Percentiles rank a stretch among this genome's conserved stretches.
phyloP scores from a whole-genome alignment of 1,140 invertebrate species.

The Tribolium madens region DNA sequence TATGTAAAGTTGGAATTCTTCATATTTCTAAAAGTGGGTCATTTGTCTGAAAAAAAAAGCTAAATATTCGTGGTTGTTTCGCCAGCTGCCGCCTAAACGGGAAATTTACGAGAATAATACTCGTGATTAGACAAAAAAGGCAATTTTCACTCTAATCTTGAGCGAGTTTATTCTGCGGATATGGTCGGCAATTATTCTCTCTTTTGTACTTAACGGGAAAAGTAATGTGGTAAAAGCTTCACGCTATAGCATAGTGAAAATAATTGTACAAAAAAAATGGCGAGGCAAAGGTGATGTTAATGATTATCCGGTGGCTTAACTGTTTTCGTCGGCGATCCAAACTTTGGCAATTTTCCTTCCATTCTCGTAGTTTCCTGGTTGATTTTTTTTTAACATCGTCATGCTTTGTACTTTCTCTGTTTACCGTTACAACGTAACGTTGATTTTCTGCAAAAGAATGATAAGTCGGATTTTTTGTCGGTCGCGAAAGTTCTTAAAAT shows the following conservation, averaged over 20 bases:
- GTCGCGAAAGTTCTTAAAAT: conserved; percentile 30
- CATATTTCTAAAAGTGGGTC: no score
- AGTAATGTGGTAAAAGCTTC: conserved; percentile 1
- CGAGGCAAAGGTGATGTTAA: neutral
- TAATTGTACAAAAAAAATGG: neutral
- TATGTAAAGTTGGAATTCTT: no score
- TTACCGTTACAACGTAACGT: neutral
- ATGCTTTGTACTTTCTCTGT: conserved; percentile 10
- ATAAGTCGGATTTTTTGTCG: neutral
- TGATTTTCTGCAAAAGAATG: neutral
- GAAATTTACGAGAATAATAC: neutral
- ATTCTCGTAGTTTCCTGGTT: neutral
- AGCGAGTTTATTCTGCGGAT: neutral
- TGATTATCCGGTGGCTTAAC: neutral
- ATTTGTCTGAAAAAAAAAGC: neutral
- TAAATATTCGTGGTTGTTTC: neutral
- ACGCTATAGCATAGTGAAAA: neutral
- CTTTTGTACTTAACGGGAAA: conserved; percentile 9
- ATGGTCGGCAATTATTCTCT: conserved; percentile 9
- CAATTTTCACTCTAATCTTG: neutral
- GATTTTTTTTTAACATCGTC: neutral
- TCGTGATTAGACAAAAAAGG: neutral
- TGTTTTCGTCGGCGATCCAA: neutral
- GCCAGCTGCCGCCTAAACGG: neutral
- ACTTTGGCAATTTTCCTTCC: conserved; percentile 3